Evolutionary conservation across 2,888 invertebrate species (phyloP), one percentile per base, ranked within the genome.

Genomic region (Tupiocoris notatus): DNA sequence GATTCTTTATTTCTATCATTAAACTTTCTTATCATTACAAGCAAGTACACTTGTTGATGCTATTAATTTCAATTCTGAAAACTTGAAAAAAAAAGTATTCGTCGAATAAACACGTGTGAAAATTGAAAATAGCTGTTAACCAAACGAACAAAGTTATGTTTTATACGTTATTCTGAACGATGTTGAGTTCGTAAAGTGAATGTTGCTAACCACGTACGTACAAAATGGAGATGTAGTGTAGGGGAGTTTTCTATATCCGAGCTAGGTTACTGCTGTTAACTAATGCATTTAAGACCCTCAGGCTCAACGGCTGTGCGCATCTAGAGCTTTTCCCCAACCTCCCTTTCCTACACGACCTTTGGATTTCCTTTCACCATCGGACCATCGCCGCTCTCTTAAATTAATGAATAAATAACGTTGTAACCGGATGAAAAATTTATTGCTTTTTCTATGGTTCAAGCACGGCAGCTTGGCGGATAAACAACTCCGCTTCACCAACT

Each of bases 401-500:
- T 70, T 59, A 70, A 70, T 70, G 70, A 70, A 70, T 70, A 70
- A 59, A 70, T 70, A 70, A 70, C 58, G 59, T 70, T 70, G 58
- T 59, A 70, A 70, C 70, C 24, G 58, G 70, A 70, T 70, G 57
- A 70, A 70, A 70, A 58, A 70, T 70, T 59, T 24, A 70, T 70
- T 17, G n/a, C 61, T 58, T 70, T 70, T 70, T 70, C 70, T 58
- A 70, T 70, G 22, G 23, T 25, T 70, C 59, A 25, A 70, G 58
- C 70, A 20, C 20, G 61, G 20, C 22, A 0, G 67, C 39, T 39
- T 12, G 39, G 12, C 39, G 57, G 61, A 70, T 70, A 70, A 70
- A 70, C 70, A 70, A 70, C 70, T 70, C n/a, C 59, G 59, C 70
- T 70, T 25, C 70, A 54, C 70, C 70, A 70, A 70, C 70, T 70